A percentile compares a stretch with the other conserved stretches of the same genome.
Conservation (phyloP, 2,113 vertebrate species). For the Amphiprion ocellaris region DNA sequence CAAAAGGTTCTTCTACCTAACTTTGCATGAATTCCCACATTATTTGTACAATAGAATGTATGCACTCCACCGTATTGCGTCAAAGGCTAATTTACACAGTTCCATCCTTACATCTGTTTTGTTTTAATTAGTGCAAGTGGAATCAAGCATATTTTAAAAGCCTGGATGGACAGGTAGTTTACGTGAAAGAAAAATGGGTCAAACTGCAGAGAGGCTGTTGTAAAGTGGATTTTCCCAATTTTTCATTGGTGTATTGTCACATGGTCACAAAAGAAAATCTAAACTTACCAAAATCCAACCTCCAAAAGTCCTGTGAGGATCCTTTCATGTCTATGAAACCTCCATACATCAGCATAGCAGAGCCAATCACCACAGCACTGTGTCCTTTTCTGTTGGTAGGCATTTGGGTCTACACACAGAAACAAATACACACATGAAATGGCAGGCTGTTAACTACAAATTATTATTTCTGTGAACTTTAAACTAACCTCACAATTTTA, state of each 20-base stretch:
- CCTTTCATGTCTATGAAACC: constrained; percentile 89
- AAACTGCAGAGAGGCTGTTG: no score
- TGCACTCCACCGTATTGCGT: no score
- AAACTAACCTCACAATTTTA: not conserved
- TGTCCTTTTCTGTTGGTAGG: constrained; percentile 90
- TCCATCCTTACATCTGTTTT: no score
- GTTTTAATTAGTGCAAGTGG: no score
- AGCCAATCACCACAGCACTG: constrained; percentile 85
- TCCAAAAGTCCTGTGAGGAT: constrained; percentile 90
- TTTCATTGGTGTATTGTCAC: not conserved
- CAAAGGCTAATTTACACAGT: no score
- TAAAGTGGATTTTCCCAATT: not conserved
- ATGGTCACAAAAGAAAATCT: not conserved
- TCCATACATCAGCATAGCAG: constrained; percentile 88
- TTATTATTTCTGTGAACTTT: not conserved
- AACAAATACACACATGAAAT: not conserved
- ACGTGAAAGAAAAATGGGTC: no score
- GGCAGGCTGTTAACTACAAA: not conserved
- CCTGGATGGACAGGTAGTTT: no score
- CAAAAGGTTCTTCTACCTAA: no score
- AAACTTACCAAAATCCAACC: constrained; percentile 84
- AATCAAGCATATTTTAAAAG: no score
- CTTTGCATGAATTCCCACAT: no score
- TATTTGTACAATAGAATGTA: no score
- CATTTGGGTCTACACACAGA: constrained; percentile 62